Evolutionary conservation across 2,888 invertebrate species (phyloP), one percentile per base, ranked within the genome.

Genomic region (Rutpela maculata): DNA sequence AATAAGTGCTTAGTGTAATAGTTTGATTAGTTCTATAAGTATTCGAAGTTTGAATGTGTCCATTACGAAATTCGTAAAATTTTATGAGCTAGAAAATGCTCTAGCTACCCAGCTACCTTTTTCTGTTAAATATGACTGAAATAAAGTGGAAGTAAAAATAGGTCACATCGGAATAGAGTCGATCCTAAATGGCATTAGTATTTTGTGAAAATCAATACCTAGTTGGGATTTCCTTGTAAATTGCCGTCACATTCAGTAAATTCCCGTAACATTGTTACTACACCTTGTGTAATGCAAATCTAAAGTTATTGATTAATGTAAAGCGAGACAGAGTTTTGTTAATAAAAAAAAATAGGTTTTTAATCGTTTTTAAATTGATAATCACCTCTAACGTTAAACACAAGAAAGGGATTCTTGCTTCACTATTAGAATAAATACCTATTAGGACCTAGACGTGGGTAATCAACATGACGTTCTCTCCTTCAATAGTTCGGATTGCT

Each of bases 131-230:
- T 50, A 15, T n/a, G n/a, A 50, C n/a, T n/a, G n/a, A 50, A n/a
- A 12, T n/a, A 15, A 50, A 50, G n/a, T 6, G n/a, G n/a, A 1
- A 17, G n/a, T 50, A n/a, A 50, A 50, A 50, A n/a, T 50, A 50
- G 50, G n/a, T 50, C 50, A 50, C 15, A n/a, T n/a, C 50, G 50
- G 15, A 15, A 50, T n/a, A n/a, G 50, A 50, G 50, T 50, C 50
- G 50, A 50, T 50, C 50, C 50, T 50, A 50, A 50, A 50, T 15
- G 50, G 50, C 50, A 50, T 50, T 50, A 50, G n/a, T 50, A 50
- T 50, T 43, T 43, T 50, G 50, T 50, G n/a, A 50, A 50, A 50
- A 50, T 50, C 50, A 50, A 50, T 50, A 50, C 50, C 50, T 50
- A 50, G 50, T 50, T 50, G 50, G n/a, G 15, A 50, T 50, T 50